phyloP scores from a whole-genome alignment of 2,888 invertebrate species.

The Philhelius pedissequus region DNA sequence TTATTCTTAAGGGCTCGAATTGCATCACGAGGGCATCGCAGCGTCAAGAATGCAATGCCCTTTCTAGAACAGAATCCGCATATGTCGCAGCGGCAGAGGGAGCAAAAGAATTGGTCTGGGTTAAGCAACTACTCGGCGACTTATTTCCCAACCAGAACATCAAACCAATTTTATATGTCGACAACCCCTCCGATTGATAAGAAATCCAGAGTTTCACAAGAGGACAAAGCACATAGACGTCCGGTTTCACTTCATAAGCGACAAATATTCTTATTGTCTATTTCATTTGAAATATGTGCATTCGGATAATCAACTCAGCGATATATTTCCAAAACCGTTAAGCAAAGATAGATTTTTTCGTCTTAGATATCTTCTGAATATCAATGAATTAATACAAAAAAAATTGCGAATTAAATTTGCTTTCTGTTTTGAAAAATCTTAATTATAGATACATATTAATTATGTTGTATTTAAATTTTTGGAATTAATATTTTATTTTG shows the following conservation, averaged over 20 bases:
- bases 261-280: too few species aligned
- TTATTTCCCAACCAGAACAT: neutral
- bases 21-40: conserved; percentile 1
- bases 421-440: too few species aligned
- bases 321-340: conserved; percentile 8
- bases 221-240: conserved; percentile 3
- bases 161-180: neutral
- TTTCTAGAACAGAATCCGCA: conserved; percentile 73
- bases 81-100: conserved; percentile 54
- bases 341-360: neutral
- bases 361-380: neutral
- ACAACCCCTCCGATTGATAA: neutral
- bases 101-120: conserved; percentile 65
- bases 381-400: neutral
- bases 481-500: too few species aligned
- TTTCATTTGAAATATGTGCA: too few species aligned
- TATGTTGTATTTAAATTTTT: too few species aligned
- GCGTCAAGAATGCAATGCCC: conserved; percentile 10
- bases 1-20: neutral
- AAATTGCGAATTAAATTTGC: too few species aligned
- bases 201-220: neutral
- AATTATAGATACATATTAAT: too few species aligned
- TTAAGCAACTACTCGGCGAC: neutral
- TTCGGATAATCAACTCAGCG: neutral
- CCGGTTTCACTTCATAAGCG: too few species aligned